Evolutionary conservation across 1,140 invertebrate species (phyloP).

Genomic region (Caenorhabditis elegans): DNA sequence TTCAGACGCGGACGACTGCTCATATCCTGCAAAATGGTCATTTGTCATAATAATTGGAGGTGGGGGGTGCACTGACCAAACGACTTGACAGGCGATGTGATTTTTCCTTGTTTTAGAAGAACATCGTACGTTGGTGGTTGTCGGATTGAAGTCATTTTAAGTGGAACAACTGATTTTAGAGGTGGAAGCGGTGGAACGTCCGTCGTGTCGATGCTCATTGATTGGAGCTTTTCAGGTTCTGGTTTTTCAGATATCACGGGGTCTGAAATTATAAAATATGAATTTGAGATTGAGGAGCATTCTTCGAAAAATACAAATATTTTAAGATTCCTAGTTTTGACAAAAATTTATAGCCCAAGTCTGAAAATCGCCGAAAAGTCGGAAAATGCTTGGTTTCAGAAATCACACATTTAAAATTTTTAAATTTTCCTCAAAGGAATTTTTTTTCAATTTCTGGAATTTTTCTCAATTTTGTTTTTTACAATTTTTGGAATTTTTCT

Average conservation of each 20-base stretch:
- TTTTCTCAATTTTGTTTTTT: no score
- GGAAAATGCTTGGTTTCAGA: no score
- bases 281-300: no score
- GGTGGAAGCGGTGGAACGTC: background rate
- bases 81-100: conserved; percentile 21
- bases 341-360: no score
- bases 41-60: conserved; percentile 28
- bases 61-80: conserved; percentile 6
- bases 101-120: conserved; percentile 11
- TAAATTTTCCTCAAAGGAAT: no score
- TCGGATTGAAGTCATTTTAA: background rate
- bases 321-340: no score
- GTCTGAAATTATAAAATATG: background rate
- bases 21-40: conserved; percentile 19
- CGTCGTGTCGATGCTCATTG: background rate
- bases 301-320: no score
- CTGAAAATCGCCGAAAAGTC: no score
- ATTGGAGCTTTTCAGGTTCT: background rate
- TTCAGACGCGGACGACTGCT: conserved; percentile 13
- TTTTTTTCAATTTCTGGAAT: no score
- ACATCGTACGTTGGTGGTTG: conserved; percentile 19
- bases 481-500: no score
- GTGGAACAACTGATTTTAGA: background rate
- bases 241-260: background rate
- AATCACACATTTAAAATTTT: no score